phyloP scores from a whole-genome alignment of 2,888 invertebrate species.

The Callosobruchus maculatus region DNA sequence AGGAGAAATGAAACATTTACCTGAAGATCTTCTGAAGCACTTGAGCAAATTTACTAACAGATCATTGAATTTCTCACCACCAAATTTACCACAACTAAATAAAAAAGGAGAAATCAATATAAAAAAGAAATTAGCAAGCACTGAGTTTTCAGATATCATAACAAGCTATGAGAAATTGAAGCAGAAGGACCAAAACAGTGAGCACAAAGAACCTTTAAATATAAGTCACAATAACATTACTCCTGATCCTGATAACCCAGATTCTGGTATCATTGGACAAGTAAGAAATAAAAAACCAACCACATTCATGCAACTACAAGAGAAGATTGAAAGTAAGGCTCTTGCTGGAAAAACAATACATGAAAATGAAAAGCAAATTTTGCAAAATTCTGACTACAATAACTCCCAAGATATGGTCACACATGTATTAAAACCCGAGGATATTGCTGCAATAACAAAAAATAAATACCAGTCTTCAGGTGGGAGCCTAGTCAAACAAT shows the following conservation, averaged over 20 bases:
- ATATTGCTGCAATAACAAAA: constrained; percentile 14
- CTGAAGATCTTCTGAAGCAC: constrained; percentile 54
- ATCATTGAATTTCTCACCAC: constrained; percentile 33
- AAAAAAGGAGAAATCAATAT: constrained; percentile 38
- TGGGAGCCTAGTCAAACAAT: constrained; percentile 20
- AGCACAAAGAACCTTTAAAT: constrained; percentile 9
- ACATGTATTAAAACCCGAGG: constrained; percentile 13
- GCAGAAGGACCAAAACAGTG: constrained; percentile 35
- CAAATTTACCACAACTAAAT: constrained; percentile 11
- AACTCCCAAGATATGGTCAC: constrained; percentile 3
- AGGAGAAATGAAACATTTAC: constrained; percentile 51
- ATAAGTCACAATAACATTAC: neutral
- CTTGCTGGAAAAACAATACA: constrained; percentile 13
- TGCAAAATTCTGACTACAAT: constrained; percentile 7
- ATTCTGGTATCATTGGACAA: constrained; percentile 19
- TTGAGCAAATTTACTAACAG: constrained; percentile 65
- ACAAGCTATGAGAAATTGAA: constrained; percentile 44
- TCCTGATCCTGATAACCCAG: neutral
- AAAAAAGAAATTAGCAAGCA: constrained; percentile 34
- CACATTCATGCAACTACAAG: constrained; percentile 36
- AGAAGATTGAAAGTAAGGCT: constrained; percentile 23
- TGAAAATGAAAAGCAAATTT: constrained; percentile 30
- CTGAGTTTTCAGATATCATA: constrained; percentile 50
- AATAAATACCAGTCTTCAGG: constrained; percentile 23
- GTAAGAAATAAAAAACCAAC: constrained; percentile 11